phyloP scores from a whole-genome alignment of 2,113 vertebrate genomes.

The Pygoscelis antarcticus region DNA sequence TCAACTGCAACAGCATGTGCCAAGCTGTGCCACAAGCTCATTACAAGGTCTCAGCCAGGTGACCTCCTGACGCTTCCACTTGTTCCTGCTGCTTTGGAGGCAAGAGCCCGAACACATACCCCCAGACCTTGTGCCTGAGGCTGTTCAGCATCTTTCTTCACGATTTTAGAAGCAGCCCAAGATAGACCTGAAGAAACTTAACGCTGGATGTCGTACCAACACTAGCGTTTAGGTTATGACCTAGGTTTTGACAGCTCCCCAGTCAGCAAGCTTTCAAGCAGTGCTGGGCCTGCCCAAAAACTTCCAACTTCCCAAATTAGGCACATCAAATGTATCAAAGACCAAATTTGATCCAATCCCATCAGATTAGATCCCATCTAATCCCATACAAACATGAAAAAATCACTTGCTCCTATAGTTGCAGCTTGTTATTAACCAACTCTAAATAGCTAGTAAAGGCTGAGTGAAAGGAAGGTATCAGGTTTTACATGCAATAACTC shows the following conservation, averaged over 20 bases:
- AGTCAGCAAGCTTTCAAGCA: neutral
- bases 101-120: neutral
- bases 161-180: neutral
- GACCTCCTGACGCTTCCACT: neutral
- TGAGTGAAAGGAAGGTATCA: neutral
- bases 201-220: neutral
- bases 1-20: neutral
- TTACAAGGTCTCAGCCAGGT: neutral
- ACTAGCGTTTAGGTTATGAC: neutral
- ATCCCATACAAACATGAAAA: neutral
- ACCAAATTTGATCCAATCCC: constrained; percentile 2
- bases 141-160: neutral
- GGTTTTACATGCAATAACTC: neutral
- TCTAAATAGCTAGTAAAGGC: neutral
- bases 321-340: neutral
- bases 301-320: neutral
- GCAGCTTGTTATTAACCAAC: neutral
- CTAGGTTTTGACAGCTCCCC: neutral
- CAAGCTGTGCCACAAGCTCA: neutral
- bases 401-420: neutral
- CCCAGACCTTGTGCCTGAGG: neutral
- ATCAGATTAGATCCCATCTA: neutral
- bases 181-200: neutral
- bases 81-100: neutral
- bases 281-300: neutral